Base-by-base conservation (phyloP, 1,140 invertebrate genomes). In the Ruditapes philippinarum region DNA sequence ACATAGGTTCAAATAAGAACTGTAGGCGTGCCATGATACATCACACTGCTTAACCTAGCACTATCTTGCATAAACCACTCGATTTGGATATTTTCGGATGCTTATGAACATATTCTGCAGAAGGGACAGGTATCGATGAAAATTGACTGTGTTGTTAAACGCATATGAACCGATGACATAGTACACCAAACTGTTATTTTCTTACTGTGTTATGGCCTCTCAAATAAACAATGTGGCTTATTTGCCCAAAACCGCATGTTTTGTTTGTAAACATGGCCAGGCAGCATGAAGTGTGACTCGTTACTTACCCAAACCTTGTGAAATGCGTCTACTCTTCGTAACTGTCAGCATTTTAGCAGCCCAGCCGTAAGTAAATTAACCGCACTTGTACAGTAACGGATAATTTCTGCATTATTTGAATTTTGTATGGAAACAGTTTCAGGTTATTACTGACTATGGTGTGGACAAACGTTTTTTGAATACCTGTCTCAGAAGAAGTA, bases 171-270 rank as follows among this genome's bases (percentile, higher is more conserved):
- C 65, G 83, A 86, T n/a, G 68, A 74, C 68, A 86, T 76, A 36
- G 83, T 45, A 86, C 83, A 86, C 83, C 83, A 74, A 57, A 86
- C 70, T 5, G 83, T 86, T 86, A 86, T 33, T 76, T 86, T 74
- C 38, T 57, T 68, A 86, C 42, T 45, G 14, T 45, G 42, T 14
- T 7, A 45, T 45, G 42, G 42, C 14, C 80, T 83, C n/a, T n/a
- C 19, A 65, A 40, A 31, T 40, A 65, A 84, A 49, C 36, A 65
- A 49, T n/a, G 62, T 45, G 45, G 82, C 51, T 84, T 38, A 54
- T 84, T 31, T 57, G 40, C 45, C 40, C 45, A 74, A 51, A 74
- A 86, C 25, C n/a, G 11, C 76, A 79, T 79, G 51, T 79, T 57
- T 57, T 33, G 76, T 33, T 79, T 57, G 17, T 28, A 54, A 31